Evolutionary conservation across 2,113 vertebrate genomes (phyloP), one percentile per base, ranked within the genome.

Genomic region (Scolopax mira): DNA sequence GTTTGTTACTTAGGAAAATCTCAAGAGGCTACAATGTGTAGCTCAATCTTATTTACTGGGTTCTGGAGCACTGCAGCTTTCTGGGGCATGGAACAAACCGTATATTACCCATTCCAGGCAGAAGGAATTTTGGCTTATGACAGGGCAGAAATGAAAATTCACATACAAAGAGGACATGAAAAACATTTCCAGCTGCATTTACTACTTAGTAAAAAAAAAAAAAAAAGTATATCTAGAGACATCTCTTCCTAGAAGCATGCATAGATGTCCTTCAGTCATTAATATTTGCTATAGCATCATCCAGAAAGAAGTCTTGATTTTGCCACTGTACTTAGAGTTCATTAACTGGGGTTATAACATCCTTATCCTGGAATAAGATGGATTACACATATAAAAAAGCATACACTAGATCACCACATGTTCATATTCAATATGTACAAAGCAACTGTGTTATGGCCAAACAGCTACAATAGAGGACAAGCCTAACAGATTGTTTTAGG

Each of bases 261-360:
- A 3, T 1, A 0, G 1, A 2, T 19, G 14, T 71, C 33, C 31
- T 75, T 52, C 30, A 72, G 27, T 52, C 49, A 24, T 51, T 54
- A 54, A 55, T 58, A n/a, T 58, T 23, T 58, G 33, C 21, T 33
- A n/a, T 58, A 58, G 12, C 19, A 54, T 17, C 9, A 27, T 6
- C 18, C 23, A 72, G 46, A 77, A 67, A 74, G 4, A 12, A 78
- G 13, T 31, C 67, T 84, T 21, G 12, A 1, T 70, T 93, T 90
- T 65, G n/a, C 19, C 33, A 65, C 33, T 65, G 18, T 49, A 21
- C 30, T 64, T 39, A 8, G 27, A 62, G n/a, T 25, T 88, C 27
- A 31, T 57, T 31, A 54, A 7, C 13, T 28, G 41, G 41, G n/a
- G 3, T 75, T 88, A 13, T 55, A 70, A 25, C 13, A 51, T 15